Conservation (phyloP, 2,888 invertebrate genomes). For the Lepidocyrtoides sp. region DNA sequence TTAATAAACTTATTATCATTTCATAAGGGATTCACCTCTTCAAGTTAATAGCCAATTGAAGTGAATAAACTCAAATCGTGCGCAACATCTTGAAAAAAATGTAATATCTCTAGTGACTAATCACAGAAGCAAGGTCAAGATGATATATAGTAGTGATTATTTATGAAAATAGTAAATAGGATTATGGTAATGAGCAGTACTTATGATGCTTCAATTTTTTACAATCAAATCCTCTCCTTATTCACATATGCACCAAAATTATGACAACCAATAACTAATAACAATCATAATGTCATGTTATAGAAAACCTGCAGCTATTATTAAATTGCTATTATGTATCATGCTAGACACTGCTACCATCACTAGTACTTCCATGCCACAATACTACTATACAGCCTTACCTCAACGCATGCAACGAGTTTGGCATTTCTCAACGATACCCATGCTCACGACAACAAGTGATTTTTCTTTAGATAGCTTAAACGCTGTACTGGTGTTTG, state of each 20-base stretch:
- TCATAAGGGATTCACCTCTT: too few species aligned
- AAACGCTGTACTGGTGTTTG: not conserved
- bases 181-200: constrained; percentile 12
- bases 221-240: not conserved
- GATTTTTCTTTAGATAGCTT: not conserved
- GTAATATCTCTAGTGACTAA: not conserved
- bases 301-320: not conserved
- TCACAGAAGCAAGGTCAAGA: constrained; percentile 49
- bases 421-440: not conserved
- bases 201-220: constrained; percentile 11
- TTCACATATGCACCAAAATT: not conserved
- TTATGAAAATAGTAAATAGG: constrained; percentile 6
- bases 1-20: too few species aligned
- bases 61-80: not conserved
- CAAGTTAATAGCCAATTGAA: too few species aligned
- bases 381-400: too few species aligned
- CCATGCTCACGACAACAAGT: not conserved
- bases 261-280: not conserved
- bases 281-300: not conserved
- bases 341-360: too few species aligned
- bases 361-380: too few species aligned
- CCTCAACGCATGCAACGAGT: too few species aligned
- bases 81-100: not conserved
- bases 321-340: too few species aligned
- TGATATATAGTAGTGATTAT: constrained; percentile 8